Conservation (phyloP, 1,140 invertebrate genomes). For the Drosophila miranda region DNA sequence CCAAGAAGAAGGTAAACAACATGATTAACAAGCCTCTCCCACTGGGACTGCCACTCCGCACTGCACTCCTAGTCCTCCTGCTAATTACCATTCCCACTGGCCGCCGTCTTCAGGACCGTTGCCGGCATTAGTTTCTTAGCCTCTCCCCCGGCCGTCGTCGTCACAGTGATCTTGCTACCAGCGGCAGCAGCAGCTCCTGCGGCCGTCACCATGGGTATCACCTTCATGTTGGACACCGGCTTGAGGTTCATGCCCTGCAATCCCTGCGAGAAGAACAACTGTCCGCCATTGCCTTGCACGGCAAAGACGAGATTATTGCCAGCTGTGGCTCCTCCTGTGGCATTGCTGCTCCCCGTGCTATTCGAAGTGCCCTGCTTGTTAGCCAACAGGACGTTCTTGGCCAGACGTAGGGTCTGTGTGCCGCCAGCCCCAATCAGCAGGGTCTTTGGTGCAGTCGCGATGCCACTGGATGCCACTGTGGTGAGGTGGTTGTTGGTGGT, state of each 20-base stretch:
- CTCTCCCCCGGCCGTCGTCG: constrained; percentile 21
- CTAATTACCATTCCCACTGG: constrained; percentile 61
- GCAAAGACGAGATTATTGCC: constrained; percentile 85
- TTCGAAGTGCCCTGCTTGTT: constrained; percentile 33
- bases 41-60: not conserved
- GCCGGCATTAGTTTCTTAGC: constrained; percentile 50
- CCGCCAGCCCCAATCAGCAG: constrained; percentile 63
- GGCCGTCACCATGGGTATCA: constrained; percentile 82
- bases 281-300: constrained; percentile 84
- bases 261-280: constrained; percentile 84
- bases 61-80: constrained; percentile 11
- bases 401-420: constrained; percentile 65
- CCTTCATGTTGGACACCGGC: constrained; percentile 87
- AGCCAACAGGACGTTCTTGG: constrained; percentile 64
- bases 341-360: constrained; percentile 23
- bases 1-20: constrained; percentile 42
- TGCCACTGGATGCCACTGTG: constrained; percentile 24
- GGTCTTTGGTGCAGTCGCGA: constrained; percentile 61
- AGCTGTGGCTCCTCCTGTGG: constrained; percentile 16
- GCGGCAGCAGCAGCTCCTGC: constrained; percentile 4
- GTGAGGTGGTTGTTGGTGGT: constrained; percentile 16
- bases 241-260: constrained; percentile 87
- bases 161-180: constrained; percentile 46
- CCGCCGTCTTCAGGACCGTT: constrained; percentile 56
- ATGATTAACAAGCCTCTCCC: constrained; percentile 63